Conservation (phyloP, 2,888 invertebrate genomes). For the Noctua janthina region DNA sequence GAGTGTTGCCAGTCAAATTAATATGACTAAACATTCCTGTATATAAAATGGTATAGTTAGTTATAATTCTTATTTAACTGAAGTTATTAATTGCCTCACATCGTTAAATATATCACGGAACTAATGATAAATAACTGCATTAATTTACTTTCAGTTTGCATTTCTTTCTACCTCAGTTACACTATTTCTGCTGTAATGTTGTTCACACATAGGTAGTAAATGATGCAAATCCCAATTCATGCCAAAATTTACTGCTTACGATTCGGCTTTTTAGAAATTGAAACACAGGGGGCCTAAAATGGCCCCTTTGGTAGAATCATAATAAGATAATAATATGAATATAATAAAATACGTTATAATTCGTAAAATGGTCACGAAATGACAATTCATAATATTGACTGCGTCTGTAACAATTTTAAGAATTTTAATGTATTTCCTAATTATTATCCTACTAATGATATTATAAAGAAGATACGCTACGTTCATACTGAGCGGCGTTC, state of each 20-base stretch:
- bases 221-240: conserved; percentile 54
- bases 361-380: too few species aligned
- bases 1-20: conserved; percentile 56
- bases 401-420: too few species aligned
- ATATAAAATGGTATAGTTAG: conserved; percentile 74
- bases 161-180: conserved; percentile 78
- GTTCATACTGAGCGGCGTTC: too few species aligned
- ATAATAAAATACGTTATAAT: too few species aligned
- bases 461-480: too few species aligned
- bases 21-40: conserved; percentile 82
- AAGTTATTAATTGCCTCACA: conserved; percentile 18
- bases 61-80: conserved; percentile 61
- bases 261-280: conserved; percentile 55
- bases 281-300: conserved; percentile 20
- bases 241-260: conserved; percentile 67
- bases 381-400: too few species aligned
- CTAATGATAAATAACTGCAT: conserved; percentile 25
- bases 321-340: too few species aligned
- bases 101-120: conserved; percentile 5
- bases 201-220: conserved; percentile 38
- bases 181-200: conserved; percentile 44
- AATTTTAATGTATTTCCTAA: too few species aligned
- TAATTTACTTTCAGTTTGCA: conserved; percentile 62
- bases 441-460: too few species aligned
- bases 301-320: too few species aligned